Base-by-base conservation (phyloP, 2,113 vertebrate genomes). In the Poecilia latipinna region DNA sequence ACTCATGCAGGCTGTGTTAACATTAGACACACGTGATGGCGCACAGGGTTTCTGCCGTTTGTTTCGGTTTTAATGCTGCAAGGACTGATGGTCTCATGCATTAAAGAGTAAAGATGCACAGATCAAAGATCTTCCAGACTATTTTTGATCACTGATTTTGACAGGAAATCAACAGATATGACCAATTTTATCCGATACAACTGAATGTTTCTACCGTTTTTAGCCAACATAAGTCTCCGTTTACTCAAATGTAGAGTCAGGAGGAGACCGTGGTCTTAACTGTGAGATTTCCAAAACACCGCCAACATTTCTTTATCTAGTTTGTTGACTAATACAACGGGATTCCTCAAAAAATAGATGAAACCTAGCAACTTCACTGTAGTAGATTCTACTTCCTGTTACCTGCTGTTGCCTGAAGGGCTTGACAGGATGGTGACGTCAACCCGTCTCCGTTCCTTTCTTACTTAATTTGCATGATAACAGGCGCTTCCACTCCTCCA, bases 21-120 rank as follows among this genome's bases (percentile, higher is more conserved):
- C 33, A 48, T 67, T 1, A 61, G 28, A 74, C 5, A 19, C 26
- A 63, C 3, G 26, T 24, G 44, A 67, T 8, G 42, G 0, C 37
- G 54, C 61, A 8, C n/a, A 19, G 10, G 60, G 75, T 73, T 75
- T 85, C 78, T 19, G 5, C 78, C 68, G 73, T 85, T 84, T 75
- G 64, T 61, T 79, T 61, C 0, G 1, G 17, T 0, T 31, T 65
- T 32, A 1, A 12, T n/a, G n/a, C 33, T 13, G 26, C 4, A 1
- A 60, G 28, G 8, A 37, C 10, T 5, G 26, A 54, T 24, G 2
- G 24, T 3, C 51, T n/a, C 8, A 3, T 8, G 8, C 1, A 54
- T 10, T 54, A 3, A 24, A 48, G 15, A 48, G 17, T 17, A 48
- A 19, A 57, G 22, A 11, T n/a, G 51, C 8, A 7, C 44, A 4